phyloP scores from a whole-genome alignment of 1,140 invertebrate genomes.

The Drosophila subpulchrella region DNA sequence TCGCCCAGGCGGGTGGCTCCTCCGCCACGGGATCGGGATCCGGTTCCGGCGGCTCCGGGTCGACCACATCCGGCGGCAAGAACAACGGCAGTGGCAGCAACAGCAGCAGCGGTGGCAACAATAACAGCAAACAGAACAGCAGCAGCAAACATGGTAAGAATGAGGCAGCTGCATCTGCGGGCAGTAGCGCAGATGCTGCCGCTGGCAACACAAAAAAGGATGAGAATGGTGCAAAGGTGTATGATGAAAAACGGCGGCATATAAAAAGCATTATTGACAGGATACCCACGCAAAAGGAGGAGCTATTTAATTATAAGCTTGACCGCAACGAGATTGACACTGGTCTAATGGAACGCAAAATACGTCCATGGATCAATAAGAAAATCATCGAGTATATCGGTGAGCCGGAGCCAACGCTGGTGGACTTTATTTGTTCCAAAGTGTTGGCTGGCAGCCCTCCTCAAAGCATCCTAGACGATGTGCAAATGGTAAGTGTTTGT shows the following conservation, averaged over 20 bases:
- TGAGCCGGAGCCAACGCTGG: slow-evolving; percentile 98
- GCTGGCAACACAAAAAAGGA: slow-evolving; percentile 87
- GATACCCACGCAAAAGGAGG: slow-evolving; percentile 98
- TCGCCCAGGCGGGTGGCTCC: slow-evolving; percentile 48
- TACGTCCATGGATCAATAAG: slow-evolving; percentile 99
- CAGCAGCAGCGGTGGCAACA: neutral
- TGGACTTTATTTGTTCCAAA: slow-evolving; percentile 99
- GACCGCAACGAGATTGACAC: slow-evolving; percentile 93
- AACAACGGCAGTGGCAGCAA: slow-evolving; percentile 27
- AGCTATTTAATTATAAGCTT: slow-evolving; percentile 96
- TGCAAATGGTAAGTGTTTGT: slow-evolving; percentile 93
- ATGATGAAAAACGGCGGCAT: slow-evolving; percentile 97
- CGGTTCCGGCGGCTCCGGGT: slow-evolving; percentile 9
- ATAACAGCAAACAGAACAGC: slow-evolving; percentile 29
- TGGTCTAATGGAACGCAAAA: slow-evolving; percentile 96
- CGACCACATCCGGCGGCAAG: slow-evolving; percentile 22
- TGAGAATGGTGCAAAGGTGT: slow-evolving; percentile 88
- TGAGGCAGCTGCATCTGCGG: slow-evolving; percentile 69
- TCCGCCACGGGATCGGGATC: slow-evolving; percentile 14
- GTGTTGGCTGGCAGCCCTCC: slow-evolving; percentile 96
- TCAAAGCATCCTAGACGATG: slow-evolving; percentile 97
- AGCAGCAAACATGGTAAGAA: slow-evolving; percentile 72
- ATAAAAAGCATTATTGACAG: slow-evolving; percentile 99
- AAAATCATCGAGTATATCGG: slow-evolving; percentile 99
- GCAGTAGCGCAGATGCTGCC: slow-evolving; percentile 56